phyloP scores from a whole-genome alignment of 1,140 invertebrate species.

The Caenorhabditis brenneri region DNA sequence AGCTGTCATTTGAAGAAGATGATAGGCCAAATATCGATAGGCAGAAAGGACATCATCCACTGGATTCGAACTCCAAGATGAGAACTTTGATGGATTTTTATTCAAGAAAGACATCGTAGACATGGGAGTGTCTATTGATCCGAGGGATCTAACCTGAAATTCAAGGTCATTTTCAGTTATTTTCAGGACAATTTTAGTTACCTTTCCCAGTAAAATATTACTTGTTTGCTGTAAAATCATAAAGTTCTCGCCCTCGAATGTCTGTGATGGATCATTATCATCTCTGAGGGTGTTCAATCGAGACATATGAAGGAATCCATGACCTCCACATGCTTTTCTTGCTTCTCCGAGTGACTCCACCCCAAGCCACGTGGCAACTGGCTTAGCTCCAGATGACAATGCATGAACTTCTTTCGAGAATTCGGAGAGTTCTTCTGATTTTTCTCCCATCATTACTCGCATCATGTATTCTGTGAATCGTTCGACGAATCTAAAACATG shows the following conservation, averaged over 20 bases:
- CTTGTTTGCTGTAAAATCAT: conserved; percentile 90
- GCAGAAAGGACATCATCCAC: conserved; percentile 43
- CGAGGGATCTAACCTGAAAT: background rate
- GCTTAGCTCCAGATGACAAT: conserved; percentile 85
- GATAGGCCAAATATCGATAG: conserved; percentile 52
- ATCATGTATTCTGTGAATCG: conserved; percentile 75
- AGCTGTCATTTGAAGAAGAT: conserved; percentile 39
- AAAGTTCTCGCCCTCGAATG: conserved; percentile 95
- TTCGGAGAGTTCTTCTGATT: conserved; percentile 72
- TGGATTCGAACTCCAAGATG: conserved; percentile 23
- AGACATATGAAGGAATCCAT: conserved; percentile 75
- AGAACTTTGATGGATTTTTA: background rate
- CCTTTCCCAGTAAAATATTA: conserved; percentile 80
- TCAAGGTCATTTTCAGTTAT: background rate
- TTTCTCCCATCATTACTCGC: conserved; percentile 72
- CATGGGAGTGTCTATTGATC: conserved; percentile 50
- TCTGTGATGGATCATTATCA: conserved; percentile 88
- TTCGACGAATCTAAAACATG: conserved; percentile 72
- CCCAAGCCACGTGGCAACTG: conserved; percentile 83
- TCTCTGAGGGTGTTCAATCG: conserved; percentile 83
- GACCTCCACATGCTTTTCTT: conserved; percentile 85
- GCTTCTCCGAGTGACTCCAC: conserved; percentile 87
- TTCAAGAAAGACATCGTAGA: conserved; percentile 44
- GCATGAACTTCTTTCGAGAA: conserved; percentile 87
- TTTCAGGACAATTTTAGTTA: background rate